Conservation (phyloP, 1,140 invertebrate species). For the Stratiolaelaps scimitus region DNA sequence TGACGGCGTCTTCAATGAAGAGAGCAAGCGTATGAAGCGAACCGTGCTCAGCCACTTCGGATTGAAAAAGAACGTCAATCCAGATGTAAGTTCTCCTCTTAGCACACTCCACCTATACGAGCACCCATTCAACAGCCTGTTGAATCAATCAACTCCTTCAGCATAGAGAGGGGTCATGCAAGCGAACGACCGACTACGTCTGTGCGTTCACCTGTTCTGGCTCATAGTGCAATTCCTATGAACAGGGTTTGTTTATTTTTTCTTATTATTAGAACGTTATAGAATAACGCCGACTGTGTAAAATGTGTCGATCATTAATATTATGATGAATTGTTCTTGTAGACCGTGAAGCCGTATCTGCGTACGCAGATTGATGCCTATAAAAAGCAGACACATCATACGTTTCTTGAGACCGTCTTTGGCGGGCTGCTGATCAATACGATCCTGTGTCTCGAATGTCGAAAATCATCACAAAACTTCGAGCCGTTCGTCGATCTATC, state of each 20-base stretch:
- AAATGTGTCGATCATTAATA: too few species aligned
- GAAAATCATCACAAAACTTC: slow-evolving; percentile 63
- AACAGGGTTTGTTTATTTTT: too few species aligned
- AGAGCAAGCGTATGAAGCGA: slow-evolving; percentile 41
- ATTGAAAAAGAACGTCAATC: slow-evolving; percentile 22
- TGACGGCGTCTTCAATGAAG: slow-evolving; percentile 60
- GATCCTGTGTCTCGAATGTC: slow-evolving; percentile 73
- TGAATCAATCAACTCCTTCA: too few species aligned
- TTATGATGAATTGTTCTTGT: too few species aligned
- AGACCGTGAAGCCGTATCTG: slow-evolving; percentile 17
- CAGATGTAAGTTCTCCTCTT: slow-evolving; percentile 1
- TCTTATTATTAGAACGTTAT: too few species aligned
- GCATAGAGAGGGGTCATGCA: too few species aligned
- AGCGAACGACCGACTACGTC: too few species aligned
- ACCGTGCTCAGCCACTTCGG: slow-evolving; percentile 40
- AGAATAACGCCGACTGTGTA: too few species aligned
- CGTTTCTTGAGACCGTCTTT: slow-evolving; percentile 71
- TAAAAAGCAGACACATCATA: slow-evolving; percentile 45
- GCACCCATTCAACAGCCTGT: too few species aligned
- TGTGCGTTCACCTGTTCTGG: too few species aligned
- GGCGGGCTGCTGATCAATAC: slow-evolving; percentile 77
- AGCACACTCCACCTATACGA: too few species aligned
- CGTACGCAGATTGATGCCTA: slow-evolving; percentile 10
- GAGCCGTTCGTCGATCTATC: slow-evolving; percentile 91
- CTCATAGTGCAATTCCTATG: too few species aligned